Evolutionary conservation across 2,888 invertebrate genomes (phyloP), one percentile per base, ranked within the genome.

Genomic region (Tanypteryx hageni): DNA sequence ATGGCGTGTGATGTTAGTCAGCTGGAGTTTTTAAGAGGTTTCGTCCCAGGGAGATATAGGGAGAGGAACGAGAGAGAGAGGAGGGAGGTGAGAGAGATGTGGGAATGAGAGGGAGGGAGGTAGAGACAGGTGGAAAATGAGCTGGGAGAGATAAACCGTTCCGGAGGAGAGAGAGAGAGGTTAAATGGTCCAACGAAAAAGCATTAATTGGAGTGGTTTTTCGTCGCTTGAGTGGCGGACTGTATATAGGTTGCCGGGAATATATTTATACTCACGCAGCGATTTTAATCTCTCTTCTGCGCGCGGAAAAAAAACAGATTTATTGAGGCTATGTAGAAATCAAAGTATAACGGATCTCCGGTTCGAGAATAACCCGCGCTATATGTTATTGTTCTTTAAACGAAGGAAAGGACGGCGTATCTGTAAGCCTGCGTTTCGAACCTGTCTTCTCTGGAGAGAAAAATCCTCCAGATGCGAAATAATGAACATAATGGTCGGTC

Each of bases 161-260:
- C 76, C 18, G 3, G n/a, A 44, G 64, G 64, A 76, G 68, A n/a
- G 44, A 89, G 64, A 76, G 68, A n/a, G 44, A 89, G 44, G 61
- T 89, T 68, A 89, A 89, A 89, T 89, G 64, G 89, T 68, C 13
- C 64, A n/a, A n/a, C 16, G 31, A 64, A 16, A 64, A 89, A 64
- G 64, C 64, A 44, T 89, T 89, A 89, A 89, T 89, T 89, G 89
- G 89, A 68, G 64, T 44, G 64, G 76, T 22, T 64, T 89, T 89
- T 89, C 31, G 11, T 18, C 56, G 18, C 27, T 76, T 76, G 44
- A 64, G 64, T 59, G 44, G 61, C 18, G 16, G 31, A 64, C n/a
- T 68, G 64, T 13, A 44, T 64, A 64, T 44, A 64, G 31, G 89
- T 31, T 16, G 18, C 31, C n/a, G n/a, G 61, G 86, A 1, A 61